These are phyloP conservation scores for Chionis minor DNA, from an alignment of 2,113 vertebrate species.

Conservation along the genomic window DNA sequence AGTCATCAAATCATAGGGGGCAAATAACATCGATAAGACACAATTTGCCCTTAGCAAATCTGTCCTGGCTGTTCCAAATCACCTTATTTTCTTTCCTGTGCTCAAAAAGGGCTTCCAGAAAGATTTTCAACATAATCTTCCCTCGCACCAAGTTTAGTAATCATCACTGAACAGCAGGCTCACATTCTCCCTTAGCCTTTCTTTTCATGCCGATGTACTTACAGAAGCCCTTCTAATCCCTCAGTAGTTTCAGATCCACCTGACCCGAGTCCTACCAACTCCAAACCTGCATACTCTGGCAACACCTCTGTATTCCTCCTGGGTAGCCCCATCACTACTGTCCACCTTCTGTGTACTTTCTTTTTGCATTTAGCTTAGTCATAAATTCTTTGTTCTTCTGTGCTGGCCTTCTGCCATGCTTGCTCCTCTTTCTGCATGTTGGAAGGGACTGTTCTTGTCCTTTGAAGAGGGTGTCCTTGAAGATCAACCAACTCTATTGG, in stretches of 20 bases:
- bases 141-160: neutral
- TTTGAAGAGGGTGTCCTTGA: neutral
- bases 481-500: neutral
- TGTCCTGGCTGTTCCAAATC: neutral
- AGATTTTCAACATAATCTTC: neutral
- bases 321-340: neutral
- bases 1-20: neutral
- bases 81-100: neutral
- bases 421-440: neutral
- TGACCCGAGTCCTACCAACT: neutral
- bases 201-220: neutral
- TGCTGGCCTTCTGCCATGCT: neutral
- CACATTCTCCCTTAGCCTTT: neutral
- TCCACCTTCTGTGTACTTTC: neutral
- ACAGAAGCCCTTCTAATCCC: neutral
- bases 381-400: neutral
- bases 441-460: neutral
- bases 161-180: rapidly evolving
- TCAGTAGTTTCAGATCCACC: neutral
- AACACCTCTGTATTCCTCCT: neutral
- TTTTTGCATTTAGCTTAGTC: neutral
- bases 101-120: neutral
- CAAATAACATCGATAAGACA: neutral
- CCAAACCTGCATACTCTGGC: neutral
- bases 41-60: neutral